Conservation (phyloP, 2,888 invertebrate genomes). For the Caenorhabditis sp. region DNA sequence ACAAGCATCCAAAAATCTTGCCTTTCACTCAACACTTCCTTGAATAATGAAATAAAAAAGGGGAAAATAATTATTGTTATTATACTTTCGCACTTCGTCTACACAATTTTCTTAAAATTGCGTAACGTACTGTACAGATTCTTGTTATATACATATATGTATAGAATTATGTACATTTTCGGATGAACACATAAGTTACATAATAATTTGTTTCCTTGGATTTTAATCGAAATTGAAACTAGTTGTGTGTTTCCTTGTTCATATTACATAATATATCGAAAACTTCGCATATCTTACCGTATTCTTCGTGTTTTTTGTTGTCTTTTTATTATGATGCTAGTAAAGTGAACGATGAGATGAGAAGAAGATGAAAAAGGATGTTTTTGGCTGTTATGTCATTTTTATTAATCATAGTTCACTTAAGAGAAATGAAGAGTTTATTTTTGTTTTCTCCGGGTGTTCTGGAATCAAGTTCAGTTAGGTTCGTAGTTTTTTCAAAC, state of each 20-base stretch:
- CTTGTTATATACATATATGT: too few species aligned
- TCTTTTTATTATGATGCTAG: too few species aligned
- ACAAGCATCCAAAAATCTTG: slow-evolving; percentile 1
- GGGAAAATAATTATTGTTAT: background rate
- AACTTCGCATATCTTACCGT: background rate
- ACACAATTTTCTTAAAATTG: background rate
- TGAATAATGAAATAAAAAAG: background rate
- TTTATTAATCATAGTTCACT: background rate
- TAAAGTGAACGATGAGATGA: background rate
- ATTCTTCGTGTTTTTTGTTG: background rate
- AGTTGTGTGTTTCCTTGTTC: background rate
- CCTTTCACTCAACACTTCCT: background rate
- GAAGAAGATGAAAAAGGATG: background rate
- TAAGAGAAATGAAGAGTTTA: background rate
- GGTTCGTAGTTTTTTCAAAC: too few species aligned
- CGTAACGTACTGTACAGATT: background rate
- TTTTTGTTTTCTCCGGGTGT: too few species aligned
- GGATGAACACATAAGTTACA: background rate
- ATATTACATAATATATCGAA: background rate
- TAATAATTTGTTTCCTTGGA: background rate
- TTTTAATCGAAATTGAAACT: slow-evolving; percentile 1
- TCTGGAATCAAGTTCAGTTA: too few species aligned
- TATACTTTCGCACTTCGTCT: background rate
- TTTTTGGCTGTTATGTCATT: background rate
- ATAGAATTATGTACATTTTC: background rate